Percentiles rank a stretch among this genome's conserved stretches.
Conservation (phyloP, 1,140 invertebrate species). For the Varroa destructor region DNA sequence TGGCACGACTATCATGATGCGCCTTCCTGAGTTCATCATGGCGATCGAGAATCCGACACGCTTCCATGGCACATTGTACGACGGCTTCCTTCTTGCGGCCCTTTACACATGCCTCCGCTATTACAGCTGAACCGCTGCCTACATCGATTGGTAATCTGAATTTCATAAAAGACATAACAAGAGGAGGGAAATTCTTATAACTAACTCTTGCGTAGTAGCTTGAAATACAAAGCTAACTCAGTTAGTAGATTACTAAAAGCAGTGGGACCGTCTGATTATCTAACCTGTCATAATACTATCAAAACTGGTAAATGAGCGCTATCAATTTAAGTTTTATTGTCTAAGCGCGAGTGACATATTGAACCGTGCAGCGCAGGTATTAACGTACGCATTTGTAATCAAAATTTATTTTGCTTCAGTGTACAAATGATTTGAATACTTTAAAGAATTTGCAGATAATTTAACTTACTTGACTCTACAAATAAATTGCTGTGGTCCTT, state of each 20-base stretch:
- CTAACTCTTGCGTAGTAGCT: background rate
- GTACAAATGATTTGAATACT: constrained; percentile 30
- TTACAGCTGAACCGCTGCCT: constrained; percentile 53
- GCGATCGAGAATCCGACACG: constrained; percentile 75
- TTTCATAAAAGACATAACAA: constrained; percentile 27
- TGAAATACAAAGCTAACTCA: background rate
- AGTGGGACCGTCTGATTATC: too few species aligned
- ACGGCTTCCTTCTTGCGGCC: constrained; percentile 92
- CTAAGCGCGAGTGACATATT: too few species aligned
- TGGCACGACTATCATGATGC: constrained; percentile 50
- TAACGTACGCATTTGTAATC: too few species aligned
- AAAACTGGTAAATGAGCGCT: too few species aligned
- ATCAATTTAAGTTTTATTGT: too few species aligned
- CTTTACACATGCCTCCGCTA: constrained; percentile 68
- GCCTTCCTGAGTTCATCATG: constrained; percentile 62
- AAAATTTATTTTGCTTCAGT: background rate
- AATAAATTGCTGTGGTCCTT: constrained; percentile 60
- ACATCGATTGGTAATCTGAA: constrained; percentile 64
- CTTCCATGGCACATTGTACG: constrained; percentile 79
- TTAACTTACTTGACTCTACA: constrained; percentile 50
- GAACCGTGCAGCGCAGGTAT: too few species aligned
- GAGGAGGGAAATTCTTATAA: background rate
- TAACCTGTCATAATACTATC: too few species aligned
- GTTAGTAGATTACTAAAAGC: background rate
- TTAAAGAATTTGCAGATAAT: background rate